Base-by-base conservation (phyloP, 2,888 invertebrate genomes). In the Aphidius colemani region DNA sequence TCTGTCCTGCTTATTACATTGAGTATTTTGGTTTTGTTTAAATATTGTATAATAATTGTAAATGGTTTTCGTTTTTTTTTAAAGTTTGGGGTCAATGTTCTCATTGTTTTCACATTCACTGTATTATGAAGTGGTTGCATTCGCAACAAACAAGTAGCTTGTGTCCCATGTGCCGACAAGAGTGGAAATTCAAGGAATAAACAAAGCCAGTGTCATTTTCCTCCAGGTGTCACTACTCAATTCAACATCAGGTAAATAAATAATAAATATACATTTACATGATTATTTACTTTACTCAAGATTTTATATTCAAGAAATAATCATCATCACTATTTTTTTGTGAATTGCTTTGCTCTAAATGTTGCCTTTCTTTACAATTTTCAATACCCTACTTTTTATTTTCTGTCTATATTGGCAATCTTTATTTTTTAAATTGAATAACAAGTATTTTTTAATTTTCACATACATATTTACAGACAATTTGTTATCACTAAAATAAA, bases 31-130 rank as follows among this genome's bases (percentile, higher is more conserved):
- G 13, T 30, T 30, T 40, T 41, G 2, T 18, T 18, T 43, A 58
- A 53, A 53, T 11, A 9, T n/a, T 11, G 6, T 5, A 11, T 39
- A 53, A 40, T 49, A 7, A 53, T 45, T 53, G 46, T 40, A 11
- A 7, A 13, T 41, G 10, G 55, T 43, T 46, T 51, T 51, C 10
- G 59, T 51, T 60, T 53, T 41, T 62, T 65, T 53, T 10, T 45
- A 43, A 82, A 87, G 98, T 98, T 71, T 98, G 97, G 96, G 98
- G 99, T 66, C 93, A 94, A 78, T 99, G 99, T 83, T 95, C 96
- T 7, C 99, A 99, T 85, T 98, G 98, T 85, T 99, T 99, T 84
- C 99, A 99, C 84, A 97, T 98, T 84, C 99, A 99, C 84, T 99
- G 99, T 85, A 99, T 99, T 78, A 95, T 96, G 82, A 98, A 98